Percentiles rank a stretch among this genome's conserved stretches.
phyloP scores from a whole-genome alignment of 2,888 invertebrate species.

The Blera fallax region DNA sequence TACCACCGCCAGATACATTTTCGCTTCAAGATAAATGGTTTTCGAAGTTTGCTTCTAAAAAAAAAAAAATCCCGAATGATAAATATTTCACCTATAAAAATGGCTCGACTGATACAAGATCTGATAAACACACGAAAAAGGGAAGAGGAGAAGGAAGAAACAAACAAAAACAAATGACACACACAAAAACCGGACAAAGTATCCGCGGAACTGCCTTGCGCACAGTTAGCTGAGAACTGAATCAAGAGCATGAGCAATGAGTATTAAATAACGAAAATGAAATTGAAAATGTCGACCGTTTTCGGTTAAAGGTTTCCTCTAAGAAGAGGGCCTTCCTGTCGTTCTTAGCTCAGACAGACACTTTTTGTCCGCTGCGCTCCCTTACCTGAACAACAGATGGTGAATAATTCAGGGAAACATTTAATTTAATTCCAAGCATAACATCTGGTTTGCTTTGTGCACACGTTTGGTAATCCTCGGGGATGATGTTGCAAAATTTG shows the following conservation, averaged over 20 bases:
- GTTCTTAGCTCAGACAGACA: background rate
- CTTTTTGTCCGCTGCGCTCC: background rate
- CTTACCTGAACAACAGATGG: background rate
- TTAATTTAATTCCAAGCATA: constrained; percentile 6
- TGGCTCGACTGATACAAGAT: background rate
- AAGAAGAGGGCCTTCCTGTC: constrained; percentile 13
- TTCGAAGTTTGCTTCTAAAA: background rate
- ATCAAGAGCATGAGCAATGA: constrained; percentile 38
- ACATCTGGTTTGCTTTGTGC: background rate
- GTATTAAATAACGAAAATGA: constrained; percentile 64
- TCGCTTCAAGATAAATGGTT: background rate
- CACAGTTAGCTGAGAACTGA: constrained; percentile 63
- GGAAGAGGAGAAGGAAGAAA: background rate
- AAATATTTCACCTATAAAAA: background rate
- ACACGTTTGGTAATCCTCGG: background rate
- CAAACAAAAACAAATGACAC: background rate
- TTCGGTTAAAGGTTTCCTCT: background rate
- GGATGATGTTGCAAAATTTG: background rate
- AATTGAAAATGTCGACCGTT: constrained; percentile 10
- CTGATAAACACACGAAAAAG: background rate
- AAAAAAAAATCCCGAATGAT: background rate
- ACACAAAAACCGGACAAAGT: background rate
- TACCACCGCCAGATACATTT: constrained; percentile 50
- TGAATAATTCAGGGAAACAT: constrained; percentile 49
- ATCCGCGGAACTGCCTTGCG: constrained; percentile 44